Base-by-base conservation (phyloP, 1,140 invertebrate species). In the Saccostrea glomerata region DNA sequence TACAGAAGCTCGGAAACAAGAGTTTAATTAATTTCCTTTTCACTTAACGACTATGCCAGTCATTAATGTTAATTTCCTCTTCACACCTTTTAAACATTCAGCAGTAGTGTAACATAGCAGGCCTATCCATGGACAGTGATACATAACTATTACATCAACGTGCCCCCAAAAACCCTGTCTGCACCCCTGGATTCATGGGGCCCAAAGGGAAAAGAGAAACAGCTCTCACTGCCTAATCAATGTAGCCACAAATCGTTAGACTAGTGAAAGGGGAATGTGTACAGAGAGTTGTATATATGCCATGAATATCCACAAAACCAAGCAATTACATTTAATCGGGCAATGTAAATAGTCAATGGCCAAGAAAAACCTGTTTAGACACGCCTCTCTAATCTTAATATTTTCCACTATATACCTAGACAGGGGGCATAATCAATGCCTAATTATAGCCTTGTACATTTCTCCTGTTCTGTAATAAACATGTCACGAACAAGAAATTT, bases 401-500 rank as follows among this genome's bases (percentile, higher is more conserved):
- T 23, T 25, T 36, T 36, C 25, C 30, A 36, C 25, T 77, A 47
- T 47, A 47, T 47, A 77, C 70, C 70, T 77, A 77, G 70, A 77
- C 70, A 30, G 70, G 70, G 70, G 25, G 70, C 70, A 77, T 77
- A 77, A 77, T 77, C 70, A 77, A 77, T 77, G 70, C 25, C 70
- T 25, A 77, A 77, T 77, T 77, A 77, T 36, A 77, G 5, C 23
- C 70, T 36, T 30, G 25, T 77, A 66, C 60, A 66, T 77, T 77
- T 77, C 70, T 30, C 25, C 70, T 30, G 70, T 77, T 36, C 25
- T 30, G 25, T 15, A 77, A 15, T 30, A 77, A 77, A 63, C 11
- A 77, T 77, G 70, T 77, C 70, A 77, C 70, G 23, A 77, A 77
- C 70, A 77, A 77, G 13, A 77, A 25, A 15, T 63, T 63, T 23